phyloP scores from a whole-genome alignment of 1,140 invertebrate genomes.

The Panagrolaimus sp. region DNA sequence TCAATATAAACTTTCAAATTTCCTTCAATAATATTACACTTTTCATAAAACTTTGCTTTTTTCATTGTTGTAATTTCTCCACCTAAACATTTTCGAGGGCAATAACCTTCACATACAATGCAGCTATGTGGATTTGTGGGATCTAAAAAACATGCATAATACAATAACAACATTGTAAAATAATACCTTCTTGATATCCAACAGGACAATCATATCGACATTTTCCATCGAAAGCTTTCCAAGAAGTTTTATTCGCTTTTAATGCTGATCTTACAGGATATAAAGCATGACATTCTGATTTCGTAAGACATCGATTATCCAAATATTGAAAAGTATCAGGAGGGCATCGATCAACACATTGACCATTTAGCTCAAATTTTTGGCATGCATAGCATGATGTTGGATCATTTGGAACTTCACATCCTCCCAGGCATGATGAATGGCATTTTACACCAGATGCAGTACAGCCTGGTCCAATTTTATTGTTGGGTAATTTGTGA shows the following conservation, averaged over 20 bases:
- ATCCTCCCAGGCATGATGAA: conserved; percentile 75
- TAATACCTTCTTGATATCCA: conserved; percentile 64
- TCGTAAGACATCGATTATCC: conserved; percentile 71
- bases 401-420: conserved; percentile 63
- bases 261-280: conserved; percentile 58
- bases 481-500: conserved; percentile 20
- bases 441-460: conserved; percentile 64
- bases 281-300: conserved; percentile 68
- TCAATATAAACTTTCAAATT: conserved; percentile 70
- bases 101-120: conserved; percentile 59
- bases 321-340: conserved; percentile 64
- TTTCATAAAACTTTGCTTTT: conserved; percentile 69
- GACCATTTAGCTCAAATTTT: conserved; percentile 64
- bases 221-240: conserved; percentile 36
- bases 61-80: conserved; percentile 42
- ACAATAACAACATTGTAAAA: too few relatives aligned
- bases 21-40: conserved; percentile 77
- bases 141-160: too few relatives aligned
- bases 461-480: conserved; percentile 59
- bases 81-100: conserved; percentile 60
- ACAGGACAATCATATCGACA: conserved; percentile 74
- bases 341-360: conserved; percentile 70
- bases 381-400: conserved; percentile 72
- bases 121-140: conserved; percentile 54
- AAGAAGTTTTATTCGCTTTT: conserved; percentile 13